Conservation (phyloP, 2,113 vertebrate genomes). For the Coptodon bakossiorum region DNA sequence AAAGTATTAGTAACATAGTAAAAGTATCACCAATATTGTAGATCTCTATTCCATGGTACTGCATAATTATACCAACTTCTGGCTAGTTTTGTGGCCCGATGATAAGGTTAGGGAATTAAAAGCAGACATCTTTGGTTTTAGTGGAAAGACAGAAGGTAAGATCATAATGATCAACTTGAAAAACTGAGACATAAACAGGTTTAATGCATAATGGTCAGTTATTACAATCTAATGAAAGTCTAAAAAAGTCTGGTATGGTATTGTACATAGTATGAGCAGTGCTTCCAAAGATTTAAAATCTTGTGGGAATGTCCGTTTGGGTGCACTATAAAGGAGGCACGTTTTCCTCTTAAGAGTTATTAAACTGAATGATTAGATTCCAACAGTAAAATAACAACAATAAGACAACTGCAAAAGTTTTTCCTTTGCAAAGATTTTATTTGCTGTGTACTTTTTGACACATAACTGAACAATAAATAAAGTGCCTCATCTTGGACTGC, state of each 20-base stretch:
- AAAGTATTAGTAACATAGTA: not conserved
- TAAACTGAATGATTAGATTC: not conserved
- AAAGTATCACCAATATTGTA: not conserved
- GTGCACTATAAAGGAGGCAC: not conserved
- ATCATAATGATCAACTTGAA: not conserved
- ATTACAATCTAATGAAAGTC: not conserved
- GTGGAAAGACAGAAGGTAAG: not conserved
- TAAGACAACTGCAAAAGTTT: not conserved
- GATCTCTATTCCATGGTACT: not conserved
- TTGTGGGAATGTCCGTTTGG: not conserved
- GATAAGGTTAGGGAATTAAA: not conserved
- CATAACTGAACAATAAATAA: not conserved
- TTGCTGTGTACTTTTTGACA: not conserved
- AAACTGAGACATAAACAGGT: not conserved
- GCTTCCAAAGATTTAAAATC: not conserved
- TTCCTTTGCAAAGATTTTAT: not conserved
- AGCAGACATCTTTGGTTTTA: not conserved
- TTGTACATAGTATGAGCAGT: not conserved
- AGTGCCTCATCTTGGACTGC: not conserved
- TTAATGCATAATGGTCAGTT: not conserved
- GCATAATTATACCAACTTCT: not conserved
- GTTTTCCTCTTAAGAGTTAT: not conserved
- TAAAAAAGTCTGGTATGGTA: not conserved
- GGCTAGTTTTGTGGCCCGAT: not conserved
- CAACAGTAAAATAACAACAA: not conserved